Evolutionary conservation across 1,140 invertebrate genomes (phyloP).

Genomic region (Aphis gossypii): DNA sequence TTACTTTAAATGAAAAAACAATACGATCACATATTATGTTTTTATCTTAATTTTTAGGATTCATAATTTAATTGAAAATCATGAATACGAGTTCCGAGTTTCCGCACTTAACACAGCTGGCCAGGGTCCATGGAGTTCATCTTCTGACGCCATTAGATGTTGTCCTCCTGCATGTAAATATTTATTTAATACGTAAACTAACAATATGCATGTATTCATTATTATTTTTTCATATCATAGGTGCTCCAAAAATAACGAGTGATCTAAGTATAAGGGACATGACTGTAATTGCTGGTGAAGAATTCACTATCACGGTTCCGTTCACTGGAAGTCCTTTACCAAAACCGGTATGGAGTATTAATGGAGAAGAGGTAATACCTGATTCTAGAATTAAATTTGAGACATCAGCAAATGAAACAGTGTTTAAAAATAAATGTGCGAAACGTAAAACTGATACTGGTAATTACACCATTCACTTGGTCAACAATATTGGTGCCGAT

Average conservation of each 20-base stretch:
- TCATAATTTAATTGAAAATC: slow-evolving; percentile 89
- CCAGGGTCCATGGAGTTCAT: slow-evolving; percentile 88
- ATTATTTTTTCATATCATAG: slow-evolving; percentile 60
- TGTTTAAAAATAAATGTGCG: slow-evolving; percentile 87
- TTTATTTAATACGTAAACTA: not conserved
- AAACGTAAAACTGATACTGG: slow-evolving; percentile 86
- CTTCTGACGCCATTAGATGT: slow-evolving; percentile 89
- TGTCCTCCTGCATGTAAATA: slow-evolving; percentile 78
- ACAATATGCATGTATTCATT: not conserved
- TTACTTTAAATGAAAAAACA: not conserved
- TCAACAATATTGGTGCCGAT: slow-evolving; percentile 88
- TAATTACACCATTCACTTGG: slow-evolving; percentile 87
- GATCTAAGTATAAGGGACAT: slow-evolving; percentile 93
- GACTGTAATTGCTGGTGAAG: slow-evolving; percentile 93
- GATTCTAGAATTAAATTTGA: slow-evolving; percentile 88
- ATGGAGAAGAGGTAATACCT: slow-evolving; percentile 81
- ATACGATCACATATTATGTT: not conserved
- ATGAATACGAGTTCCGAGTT: slow-evolving; percentile 97
- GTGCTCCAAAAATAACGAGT: slow-evolving; percentile 89
- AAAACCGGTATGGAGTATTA: slow-evolving; percentile 85
- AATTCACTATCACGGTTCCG: slow-evolving; percentile 94
- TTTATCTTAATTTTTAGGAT: slow-evolving; percentile 68
- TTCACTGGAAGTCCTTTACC: slow-evolving; percentile 90
- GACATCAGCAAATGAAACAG: slow-evolving; percentile 79
- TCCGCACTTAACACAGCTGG: slow-evolving; percentile 95